A percentile compares a stretch with the other conserved stretches of the same genome.
These are phyloP conservation scores for Pantala flavescens DNA, from an alignment of 1,140 invertebrate species.

Conservation along the genomic window DNA sequence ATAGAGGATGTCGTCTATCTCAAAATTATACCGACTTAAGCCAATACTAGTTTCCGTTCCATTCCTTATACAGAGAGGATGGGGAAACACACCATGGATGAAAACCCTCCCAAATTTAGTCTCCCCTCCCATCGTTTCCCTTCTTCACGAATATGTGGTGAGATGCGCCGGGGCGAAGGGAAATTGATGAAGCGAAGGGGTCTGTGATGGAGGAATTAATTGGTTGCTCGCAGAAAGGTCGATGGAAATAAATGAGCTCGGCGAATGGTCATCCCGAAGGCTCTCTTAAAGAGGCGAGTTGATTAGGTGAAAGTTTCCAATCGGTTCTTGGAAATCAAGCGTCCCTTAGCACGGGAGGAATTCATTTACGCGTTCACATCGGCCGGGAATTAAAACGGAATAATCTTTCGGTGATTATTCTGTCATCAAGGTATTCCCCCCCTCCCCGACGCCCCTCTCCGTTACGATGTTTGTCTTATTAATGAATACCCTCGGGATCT, in stretches of 20 bases:
- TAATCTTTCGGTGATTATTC: too few relatives aligned
- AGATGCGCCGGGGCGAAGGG: neutral
- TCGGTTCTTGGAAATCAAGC: neutral
- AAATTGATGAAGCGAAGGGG: neutral
- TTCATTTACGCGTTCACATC: too few relatives aligned
- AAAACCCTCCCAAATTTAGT: too few relatives aligned
- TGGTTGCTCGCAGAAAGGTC: neutral
- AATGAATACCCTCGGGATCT: too few relatives aligned
- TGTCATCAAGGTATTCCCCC: neutral
- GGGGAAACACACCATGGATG: too few relatives aligned
- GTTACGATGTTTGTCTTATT: neutral
- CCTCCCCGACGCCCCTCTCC: neutral
- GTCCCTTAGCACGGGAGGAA: neutral
- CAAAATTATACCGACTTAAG: too few relatives aligned
- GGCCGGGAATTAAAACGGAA: too few relatives aligned
- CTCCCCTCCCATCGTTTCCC: too few relatives aligned
- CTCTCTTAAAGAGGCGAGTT: neutral
- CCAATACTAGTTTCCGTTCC: too few relatives aligned
- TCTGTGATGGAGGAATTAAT: neutral
- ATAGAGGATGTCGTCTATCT: too few relatives aligned
- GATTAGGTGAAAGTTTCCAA: slow-evolving; percentile 6
- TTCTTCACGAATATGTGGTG: too few relatives aligned
- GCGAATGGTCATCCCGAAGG: neutral
- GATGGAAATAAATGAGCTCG: neutral
- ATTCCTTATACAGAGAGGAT: too few relatives aligned